Base-by-base conservation (phyloP, 2,888 invertebrate genomes). In the Brenthis hecate region DNA sequence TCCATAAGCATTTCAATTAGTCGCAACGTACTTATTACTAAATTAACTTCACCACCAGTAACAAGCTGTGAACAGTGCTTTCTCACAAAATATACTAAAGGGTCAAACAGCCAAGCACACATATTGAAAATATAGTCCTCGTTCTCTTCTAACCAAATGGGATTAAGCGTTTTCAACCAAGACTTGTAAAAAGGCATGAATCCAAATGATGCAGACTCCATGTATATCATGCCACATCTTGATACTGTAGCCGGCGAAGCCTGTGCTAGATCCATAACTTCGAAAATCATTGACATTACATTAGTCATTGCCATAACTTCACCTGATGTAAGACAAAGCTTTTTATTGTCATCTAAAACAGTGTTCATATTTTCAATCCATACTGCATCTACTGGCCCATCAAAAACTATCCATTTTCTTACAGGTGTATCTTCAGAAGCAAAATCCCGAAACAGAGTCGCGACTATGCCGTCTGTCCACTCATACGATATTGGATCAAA, bases 281-380 rank as follows among this genome's bases (percentile, higher is more conserved):
- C 98, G 85, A 98, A 98, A 80, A 98, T 96, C 93, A 97, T 95
- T 3, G 96, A 97, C 97, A 97, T 97, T 0, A 94, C 94, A 73
- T 91, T 91, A 1, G 96, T 94, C 96, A 98, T 96, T 70, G 95
- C 95, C 90, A 98, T 97, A 53, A 97, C 96, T 88, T 98, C 98
- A 19, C 98, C 97, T 32, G 97, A 97, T 84, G 97, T 96, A 51
- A 98, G 89, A 81, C 97, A 98, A 23, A 98, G 93, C 82, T 97
- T 97, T 87, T 96, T 97, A 84, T 97, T 97, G 78, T 97, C 97
- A 85, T 98, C 98, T 74, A 98, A 88, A 5, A 97, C 97, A 0
- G 97, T 97, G 82, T 97, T 97, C 95, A 98, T 96, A 84, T 97
- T 97, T 91, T 98, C 97, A 76, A 97, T 97, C 98, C 98, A 98